Base-by-base conservation (phyloP, 2,888 invertebrate species). In the Lasiommata megera region DNA sequence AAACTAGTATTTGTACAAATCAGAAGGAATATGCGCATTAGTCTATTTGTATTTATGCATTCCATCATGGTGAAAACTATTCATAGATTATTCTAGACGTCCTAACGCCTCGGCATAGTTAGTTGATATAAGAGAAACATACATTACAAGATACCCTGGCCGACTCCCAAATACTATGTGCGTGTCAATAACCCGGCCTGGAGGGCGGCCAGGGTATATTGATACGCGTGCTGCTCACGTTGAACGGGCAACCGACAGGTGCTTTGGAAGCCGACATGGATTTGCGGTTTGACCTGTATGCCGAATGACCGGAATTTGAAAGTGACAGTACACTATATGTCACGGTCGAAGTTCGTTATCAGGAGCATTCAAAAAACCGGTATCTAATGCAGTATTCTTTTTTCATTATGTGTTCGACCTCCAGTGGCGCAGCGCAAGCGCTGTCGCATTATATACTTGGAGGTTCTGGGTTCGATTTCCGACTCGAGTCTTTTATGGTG, bases 161-260 rank as follows among this genome's bases (percentile, higher is more conserved):
- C 51, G 14, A 29, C 46, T 50, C 54, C 64, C 66, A 66, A 66
- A 60, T 43, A 31, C 41, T 58, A 52, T 36, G 36, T 56, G 59
- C 58, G 60, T 66, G 66, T 66, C 66, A 66, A 62, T 66, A 66
- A 66, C 66, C 64, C 54, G 59, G 14, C 14, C 51, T 51, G 51
- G 51, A 51, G 38, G 38, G 16, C 28, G 23, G 51, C 51, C 51
- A 51, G 51, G 12, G 12, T 36, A 23, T 28, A 18, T 23, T 50
- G 48, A 37, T 36, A 31, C 17, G 16, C n/a, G 23, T 23, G 12
- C 36, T 12, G 23, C 8, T 23, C 28, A 6, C 6, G 38, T 28
- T 38, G 38, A 36, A 28, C 16, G 28, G 14, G 38, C 23, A 40
- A 16, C 3, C 23, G 16, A 51, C 51, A 51, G 51, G 51, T 51